Base-by-base conservation (phyloP, 2,797 vertebrate species). In the Chiroxiphia lanceolata region DNA sequence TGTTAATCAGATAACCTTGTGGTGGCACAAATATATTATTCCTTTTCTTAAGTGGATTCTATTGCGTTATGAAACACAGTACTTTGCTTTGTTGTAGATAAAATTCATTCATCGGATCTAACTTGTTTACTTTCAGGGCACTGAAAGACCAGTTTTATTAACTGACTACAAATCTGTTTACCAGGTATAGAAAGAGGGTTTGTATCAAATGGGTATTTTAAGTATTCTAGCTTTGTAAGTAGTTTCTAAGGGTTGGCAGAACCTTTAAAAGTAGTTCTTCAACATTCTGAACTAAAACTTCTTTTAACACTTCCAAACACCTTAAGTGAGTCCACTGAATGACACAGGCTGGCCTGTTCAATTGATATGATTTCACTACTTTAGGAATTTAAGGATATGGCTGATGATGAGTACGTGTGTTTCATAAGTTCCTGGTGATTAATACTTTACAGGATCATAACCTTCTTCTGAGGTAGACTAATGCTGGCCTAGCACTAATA, bases 1-100 rank as follows among this genome's bases (percentile, higher is more conserved):
- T 94, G 81, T 69, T 94, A 94, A 95, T 89, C 83, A 95, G 95
- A 96, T 96, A 95, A 92, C 68, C 83, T 91, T 78, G 72, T 48
- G 79, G 90, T 87, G 87, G 88, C 80, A 95, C 82, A 95, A 89
- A 83, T 83, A 79, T 60, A 95, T 90, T 92, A 94, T 63, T 82
- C 88, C 51, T 90, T 79, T 82, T 45, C 80, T 94, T 94, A 92
- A 95, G 95, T 88, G 88, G 91, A 94, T 90, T 95, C 68, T 75
- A 27, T n/a, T 89, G 82, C 86, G 81, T 92, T 93, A 87, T 84
- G 91, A 95, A 94, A 89, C 59, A 91, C 67, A 89, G 70, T 71
- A 83, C 83, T 91, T 92, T 65, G 60, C 57, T 89, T 92, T 78
- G 64, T 86, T 90, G 61, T 67, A 71, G 71, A 89, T 74, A 83